Evolutionary conservation across 23 tunicate species (phyloP).

Genomic region (Botrylloides violaceus): DNA sequence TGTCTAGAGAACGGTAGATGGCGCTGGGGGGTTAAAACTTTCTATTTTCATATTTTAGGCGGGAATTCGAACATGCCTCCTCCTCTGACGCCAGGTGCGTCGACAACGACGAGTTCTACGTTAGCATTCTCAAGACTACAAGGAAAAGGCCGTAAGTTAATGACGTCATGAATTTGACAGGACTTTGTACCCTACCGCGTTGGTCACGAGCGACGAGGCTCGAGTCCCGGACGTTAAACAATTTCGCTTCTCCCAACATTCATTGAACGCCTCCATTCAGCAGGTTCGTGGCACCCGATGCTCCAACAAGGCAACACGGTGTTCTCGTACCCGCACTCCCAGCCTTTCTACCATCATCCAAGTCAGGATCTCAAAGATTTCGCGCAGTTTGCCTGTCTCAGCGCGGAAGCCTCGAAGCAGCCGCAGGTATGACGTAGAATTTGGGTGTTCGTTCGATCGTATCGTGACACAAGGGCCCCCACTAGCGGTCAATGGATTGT

Average conservation of each 20-base stretch:
- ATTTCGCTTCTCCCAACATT: too few species aligned
- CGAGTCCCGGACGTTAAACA: too few species aligned
- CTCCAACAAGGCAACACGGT: conserved; percentile 60
- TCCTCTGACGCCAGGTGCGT: conserved; percentile 34
- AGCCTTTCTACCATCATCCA: conserved; percentile 70
- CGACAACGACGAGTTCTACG: conserved; percentile 5
- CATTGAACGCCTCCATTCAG: conserved; percentile 24
- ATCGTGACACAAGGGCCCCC: too few species aligned
- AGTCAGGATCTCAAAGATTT: conserved; percentile 90
- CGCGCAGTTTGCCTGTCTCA: conserved; percentile 86
- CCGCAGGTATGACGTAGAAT: too few species aligned
- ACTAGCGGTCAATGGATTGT: too few species aligned
- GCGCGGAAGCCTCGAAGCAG: conserved; percentile 94
- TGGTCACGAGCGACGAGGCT: neutral
- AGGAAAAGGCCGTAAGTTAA: conserved; percentile 20
- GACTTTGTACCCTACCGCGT: neutral
- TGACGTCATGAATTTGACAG: neutral
- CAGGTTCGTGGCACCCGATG: conserved; percentile 74
- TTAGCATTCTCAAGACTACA: conserved; percentile 74
- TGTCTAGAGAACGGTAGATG: too few species aligned
- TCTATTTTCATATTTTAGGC: neutral
- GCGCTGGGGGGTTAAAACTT: neutral
- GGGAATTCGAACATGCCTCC: conserved; percentile 23
- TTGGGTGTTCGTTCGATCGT: neutral
- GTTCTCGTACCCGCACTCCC: conserved; percentile 54